A percentile compares a stretch with the other conserved stretches of the same genome.
phyloP scores from a whole-genome alignment of 2,797 vertebrate species.

The Enteromius argenteus region DNA sequence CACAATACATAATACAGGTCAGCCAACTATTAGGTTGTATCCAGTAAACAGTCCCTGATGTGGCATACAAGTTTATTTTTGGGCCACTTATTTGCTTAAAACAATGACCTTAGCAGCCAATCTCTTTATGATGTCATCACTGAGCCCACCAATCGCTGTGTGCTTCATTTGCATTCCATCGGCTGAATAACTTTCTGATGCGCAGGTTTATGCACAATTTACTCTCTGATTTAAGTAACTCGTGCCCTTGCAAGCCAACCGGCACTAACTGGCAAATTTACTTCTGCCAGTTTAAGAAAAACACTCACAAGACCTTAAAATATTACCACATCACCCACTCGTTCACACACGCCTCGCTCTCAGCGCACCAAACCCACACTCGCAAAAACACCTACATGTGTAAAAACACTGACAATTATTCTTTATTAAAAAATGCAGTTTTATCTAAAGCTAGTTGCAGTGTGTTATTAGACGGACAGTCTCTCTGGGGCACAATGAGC shows the following conservation, averaged over 20 bases:
- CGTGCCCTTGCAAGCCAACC: constrained; percentile 64
- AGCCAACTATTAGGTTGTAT: neutral
- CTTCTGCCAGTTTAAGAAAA: constrained; percentile 10
- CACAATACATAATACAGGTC: neutral
- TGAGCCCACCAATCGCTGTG: constrained; percentile 59
- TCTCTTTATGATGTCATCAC: neutral
- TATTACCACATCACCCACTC: constrained; percentile 40
- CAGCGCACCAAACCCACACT: constrained; percentile 32
- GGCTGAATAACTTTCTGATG: constrained; percentile 69
- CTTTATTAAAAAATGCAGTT: neutral
- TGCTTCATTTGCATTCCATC: constrained; percentile 71
- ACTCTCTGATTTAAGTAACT: constrained; percentile 45
- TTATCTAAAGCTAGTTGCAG: neutral
- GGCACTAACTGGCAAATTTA: constrained; percentile 68
- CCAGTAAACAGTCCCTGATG: neutral
- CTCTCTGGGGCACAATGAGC: neutral
- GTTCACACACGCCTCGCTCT: neutral
- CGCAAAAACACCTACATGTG: constrained; percentile 16
- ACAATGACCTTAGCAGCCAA: neutral
- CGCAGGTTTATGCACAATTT: constrained; percentile 67
- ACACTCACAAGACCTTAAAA: constrained; percentile 11
- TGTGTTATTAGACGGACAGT: neutral
- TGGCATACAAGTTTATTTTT: neutral
- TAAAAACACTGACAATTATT: neutral
- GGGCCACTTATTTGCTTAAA: neutral